These are phyloP conservation scores for Emydoidea blandingii DNA, from an alignment of 2,797 vertebrate species.

Conservation along the genomic window DNA sequence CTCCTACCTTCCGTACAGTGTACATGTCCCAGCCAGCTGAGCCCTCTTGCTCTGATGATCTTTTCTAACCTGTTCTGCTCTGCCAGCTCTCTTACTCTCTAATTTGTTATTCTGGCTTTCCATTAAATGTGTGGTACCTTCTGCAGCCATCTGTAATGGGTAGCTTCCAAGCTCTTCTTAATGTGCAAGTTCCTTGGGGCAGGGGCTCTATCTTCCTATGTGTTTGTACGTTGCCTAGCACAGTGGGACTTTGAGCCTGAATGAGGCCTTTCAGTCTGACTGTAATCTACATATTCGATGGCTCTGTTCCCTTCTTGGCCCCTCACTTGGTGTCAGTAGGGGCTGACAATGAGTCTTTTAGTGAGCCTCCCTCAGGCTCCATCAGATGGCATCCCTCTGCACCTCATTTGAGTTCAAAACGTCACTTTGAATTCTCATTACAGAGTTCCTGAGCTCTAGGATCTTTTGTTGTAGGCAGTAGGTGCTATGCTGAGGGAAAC, in stretches of 20 bases:
- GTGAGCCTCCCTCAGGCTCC: background rate
- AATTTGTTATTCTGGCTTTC: no score
- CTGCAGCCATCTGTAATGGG: no score
- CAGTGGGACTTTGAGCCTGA: background rate
- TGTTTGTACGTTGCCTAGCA: background rate
- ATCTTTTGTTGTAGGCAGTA: background rate
- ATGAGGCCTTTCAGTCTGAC: background rate
- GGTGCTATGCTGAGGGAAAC: background rate
- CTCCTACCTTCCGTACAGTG: no score
- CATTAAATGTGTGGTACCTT: no score
- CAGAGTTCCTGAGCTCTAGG: background rate
- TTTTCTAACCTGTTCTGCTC: no score
- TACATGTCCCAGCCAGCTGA: no score
- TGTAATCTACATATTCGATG: background rate
- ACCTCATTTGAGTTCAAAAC: background rate
- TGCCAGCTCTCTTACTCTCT: no score
- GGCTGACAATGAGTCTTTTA: background rate
- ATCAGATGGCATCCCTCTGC: background rate
- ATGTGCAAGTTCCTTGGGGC: background rate
- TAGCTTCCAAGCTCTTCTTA: background rate
- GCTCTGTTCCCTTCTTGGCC: slow-evolving; percentile 8
- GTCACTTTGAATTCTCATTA: background rate
- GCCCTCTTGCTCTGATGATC: no score
- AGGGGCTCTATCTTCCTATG: background rate
- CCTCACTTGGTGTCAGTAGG: background rate